Evolutionary conservation across 2,797 vertebrate genomes (phyloP), one percentile per base, ranked within the genome.

Genomic region (Emydoidea blandingii): DNA sequence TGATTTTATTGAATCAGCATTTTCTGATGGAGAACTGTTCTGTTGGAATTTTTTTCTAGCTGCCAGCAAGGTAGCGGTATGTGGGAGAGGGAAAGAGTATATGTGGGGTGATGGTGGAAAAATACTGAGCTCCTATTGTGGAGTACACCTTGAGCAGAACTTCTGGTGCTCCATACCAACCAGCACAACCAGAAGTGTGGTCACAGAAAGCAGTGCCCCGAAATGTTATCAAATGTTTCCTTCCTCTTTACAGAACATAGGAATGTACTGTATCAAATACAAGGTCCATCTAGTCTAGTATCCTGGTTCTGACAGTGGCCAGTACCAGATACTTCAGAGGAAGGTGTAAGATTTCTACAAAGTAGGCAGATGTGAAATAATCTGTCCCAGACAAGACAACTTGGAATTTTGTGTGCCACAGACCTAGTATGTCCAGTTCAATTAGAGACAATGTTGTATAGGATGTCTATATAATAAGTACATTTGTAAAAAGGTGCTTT

Each of bases 361-460:
- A 54, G 47, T 18, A 85, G 56, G 59, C 25, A 47, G 1, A 62
- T 18, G 12, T 74, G 41, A 89, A 92, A 79, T 25, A 79, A 12
- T 12, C 0, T 90, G 15, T 23, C 47, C 57, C 2, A 59, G 31
- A n/a, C 11, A 81, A 85, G 12, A 44, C 11, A 79, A 86, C 83
- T 74, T 83, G 37, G 37, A 88, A 54, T 82, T 88, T 92, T 41
- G 19, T 44, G 57, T 44, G 18, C 44, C 49, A 59, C 29, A 86
- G 44, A 91, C 74, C 68, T 79, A 62, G 27, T 2, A 2, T 92
- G 72, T 8, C 91, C 4, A 49, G 72, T 27, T 27, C 80, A 74
- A 21, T 19, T 27, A 65, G 44, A 95, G 91, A 44, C 14, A 37
- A 50, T 8, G 3, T 59, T 1, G 2, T 62, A 54, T 12, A 21